Percentiles rank a stretch among this genome's conserved stretches.
These are phyloP conservation scores for Metopia argyrocephala DNA, from an alignment of 2,888 invertebrate genomes.

Conservation along the genomic window DNA sequence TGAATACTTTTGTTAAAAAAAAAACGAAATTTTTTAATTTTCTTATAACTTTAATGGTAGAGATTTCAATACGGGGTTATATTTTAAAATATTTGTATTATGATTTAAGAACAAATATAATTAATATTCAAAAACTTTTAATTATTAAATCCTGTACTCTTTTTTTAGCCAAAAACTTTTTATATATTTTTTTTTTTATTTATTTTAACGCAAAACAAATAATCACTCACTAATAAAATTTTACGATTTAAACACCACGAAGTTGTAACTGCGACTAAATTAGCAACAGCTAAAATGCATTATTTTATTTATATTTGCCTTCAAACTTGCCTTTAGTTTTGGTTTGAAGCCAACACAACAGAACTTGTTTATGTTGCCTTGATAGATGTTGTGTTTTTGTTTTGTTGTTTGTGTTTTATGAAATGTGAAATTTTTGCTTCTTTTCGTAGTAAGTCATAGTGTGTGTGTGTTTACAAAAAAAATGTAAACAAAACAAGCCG, in stretches of 20 bases:
- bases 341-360: constrained; percentile 60
- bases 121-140: too few relatives aligned
- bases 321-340: constrained; percentile 51
- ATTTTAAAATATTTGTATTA: too few relatives aligned
- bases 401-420: constrained; percentile 26
- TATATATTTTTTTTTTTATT: neutral
- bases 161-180: constrained; percentile 23
- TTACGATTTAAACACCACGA: constrained; percentile 62
- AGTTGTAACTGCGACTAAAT: constrained; percentile 67
- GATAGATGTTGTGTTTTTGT: constrained; percentile 15
- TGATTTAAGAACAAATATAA: too few relatives aligned
- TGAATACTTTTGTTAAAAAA: neutral
- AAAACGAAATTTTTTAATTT: neutral
- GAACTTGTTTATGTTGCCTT: constrained; percentile 45
- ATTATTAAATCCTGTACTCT: too few relatives aligned
- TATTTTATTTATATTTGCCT: constrained; percentile 65
- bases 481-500: constrained; percentile 42
- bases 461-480: neutral
- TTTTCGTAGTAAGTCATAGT: neutral
- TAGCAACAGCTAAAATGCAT: constrained; percentile 65
- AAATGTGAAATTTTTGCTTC: constrained; percentile 42
- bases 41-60: too few relatives aligned
- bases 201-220: constrained; percentile 2
- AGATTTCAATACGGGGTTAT: neutral
- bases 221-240: constrained; percentile 39